phyloP scores from a whole-genome alignment of 2,797 vertebrate genomes.

The Prunella strophiata region DNA sequence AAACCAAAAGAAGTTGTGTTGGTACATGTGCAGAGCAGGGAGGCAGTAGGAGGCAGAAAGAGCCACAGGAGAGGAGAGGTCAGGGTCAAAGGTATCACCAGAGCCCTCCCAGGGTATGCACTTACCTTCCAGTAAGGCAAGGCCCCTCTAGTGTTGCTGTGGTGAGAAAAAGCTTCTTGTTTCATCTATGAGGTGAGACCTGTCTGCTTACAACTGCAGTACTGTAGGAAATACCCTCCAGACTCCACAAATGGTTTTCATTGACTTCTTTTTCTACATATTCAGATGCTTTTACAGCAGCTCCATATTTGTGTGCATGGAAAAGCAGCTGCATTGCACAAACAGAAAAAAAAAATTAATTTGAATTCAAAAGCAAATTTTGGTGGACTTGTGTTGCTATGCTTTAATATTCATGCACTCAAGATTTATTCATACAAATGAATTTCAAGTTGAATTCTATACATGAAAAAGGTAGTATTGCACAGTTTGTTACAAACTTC shows the following conservation, averaged over 20 bases:
- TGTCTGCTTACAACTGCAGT: background rate
- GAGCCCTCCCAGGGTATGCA: background rate
- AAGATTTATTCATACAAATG: background rate
- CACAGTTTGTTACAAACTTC: conserved; percentile 4
- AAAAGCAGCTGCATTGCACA: conserved; percentile 20
- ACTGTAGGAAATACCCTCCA: background rate
- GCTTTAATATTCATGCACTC: background rate
- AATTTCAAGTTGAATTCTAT: conserved; percentile 16
- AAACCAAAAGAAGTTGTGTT: background rate
- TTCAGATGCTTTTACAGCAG: background rate
- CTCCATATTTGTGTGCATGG: background rate
- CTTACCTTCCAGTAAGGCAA: background rate
- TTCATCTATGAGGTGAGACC: background rate
- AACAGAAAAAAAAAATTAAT: background rate
- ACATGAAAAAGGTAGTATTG: background rate
- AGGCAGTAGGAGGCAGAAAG: background rate
- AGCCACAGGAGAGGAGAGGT: background rate
- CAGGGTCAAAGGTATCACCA: background rate
- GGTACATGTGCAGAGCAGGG: background rate
- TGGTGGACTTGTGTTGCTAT: background rate
- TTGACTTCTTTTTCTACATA: background rate
- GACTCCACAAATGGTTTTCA: background rate
- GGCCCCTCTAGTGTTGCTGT: background rate
- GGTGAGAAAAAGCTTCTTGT: background rate
- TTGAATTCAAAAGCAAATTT: background rate